Base-by-base conservation (phyloP, 2,888 invertebrate species). In the Tolmerus cingulatus region DNA sequence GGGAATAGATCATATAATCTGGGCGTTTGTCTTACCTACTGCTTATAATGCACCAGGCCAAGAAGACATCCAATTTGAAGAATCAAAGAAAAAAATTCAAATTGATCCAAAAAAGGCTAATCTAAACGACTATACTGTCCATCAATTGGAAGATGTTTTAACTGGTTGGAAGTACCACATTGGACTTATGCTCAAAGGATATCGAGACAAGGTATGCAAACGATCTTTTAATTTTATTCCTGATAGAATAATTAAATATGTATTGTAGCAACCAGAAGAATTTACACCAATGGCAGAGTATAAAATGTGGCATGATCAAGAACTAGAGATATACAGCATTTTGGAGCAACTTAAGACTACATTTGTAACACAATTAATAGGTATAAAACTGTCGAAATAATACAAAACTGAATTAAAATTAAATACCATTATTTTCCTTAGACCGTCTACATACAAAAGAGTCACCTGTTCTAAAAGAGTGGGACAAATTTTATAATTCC, bases 271-370 rank as follows among this genome's bases (percentile, higher is more conserved):
- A 87, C 94, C 95, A 0, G 94, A 94, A 77, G 96, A 96, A 0
- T 94, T 95, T 88, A 96, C 97, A 0, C 97, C 98, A 0, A 94
- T 98, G 86, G 95, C 97, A 0, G 98, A 98, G 91, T 97, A 96
- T 90, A 95, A 96, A 88, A 96, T 96, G 90, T 98, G 98, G 98
- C 94, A 96, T 85, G 96, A 96, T 90, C 94, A 96, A 88, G 96
- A 97, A 91, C 95, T 95, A 0, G 96, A 96, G 86, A 93, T 97
- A 30, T 96, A 97, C 87, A 93, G 96, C 37, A 92, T 97, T 0
- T 95, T 96, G 30, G 97, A 98, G 90, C 97, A 98, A 91, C 92
- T 98, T 57, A 96, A 96, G 90, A 95, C 96, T 57, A 95, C 95
- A 0, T 92, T 92, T 88, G 92, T 92, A 5, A 66, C 12, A 0